Percentiles rank a stretch among this genome's conserved stretches.
phyloP scores from a whole-genome alignment of 2,888 invertebrate genomes.

The Colletes collaris region DNA sequence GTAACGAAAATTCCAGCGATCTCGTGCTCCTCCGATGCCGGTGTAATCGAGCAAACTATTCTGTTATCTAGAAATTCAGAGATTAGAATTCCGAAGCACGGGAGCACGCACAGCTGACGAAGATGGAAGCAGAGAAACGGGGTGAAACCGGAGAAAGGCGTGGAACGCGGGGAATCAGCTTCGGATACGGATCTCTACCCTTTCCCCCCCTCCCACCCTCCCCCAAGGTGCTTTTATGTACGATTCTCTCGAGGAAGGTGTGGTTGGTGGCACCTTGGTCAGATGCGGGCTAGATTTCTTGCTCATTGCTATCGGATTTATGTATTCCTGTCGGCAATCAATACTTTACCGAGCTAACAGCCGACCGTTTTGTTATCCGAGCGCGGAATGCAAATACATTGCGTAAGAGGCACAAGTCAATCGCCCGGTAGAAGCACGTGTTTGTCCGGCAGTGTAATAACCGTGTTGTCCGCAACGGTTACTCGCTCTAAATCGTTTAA shows the following conservation, averaged over 20 bases:
- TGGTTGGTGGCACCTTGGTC: conserved; percentile 61
- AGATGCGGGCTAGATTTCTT: conserved; percentile 41
- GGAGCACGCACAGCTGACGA: conserved; percentile 1
- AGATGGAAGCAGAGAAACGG: conserved; percentile 10
- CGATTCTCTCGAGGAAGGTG: conserved; percentile 61
- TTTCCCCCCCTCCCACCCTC: background rate
- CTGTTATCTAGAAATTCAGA: background rate
- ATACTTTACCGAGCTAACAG: conserved; percentile 72
- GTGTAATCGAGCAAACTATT: too few relatives aligned
- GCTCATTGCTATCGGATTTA: conserved; percentile 72
- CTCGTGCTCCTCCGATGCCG: too few relatives aligned
- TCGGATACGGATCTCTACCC: conserved; percentile 17
- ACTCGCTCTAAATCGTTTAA: conserved; percentile 25
- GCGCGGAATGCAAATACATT: conserved; percentile 71
- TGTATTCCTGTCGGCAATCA: conserved; percentile 74
- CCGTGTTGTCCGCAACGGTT: conserved; percentile 20
- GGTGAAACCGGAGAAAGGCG: conserved; percentile 14
- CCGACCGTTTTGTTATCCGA: conserved; percentile 74
- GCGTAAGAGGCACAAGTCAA: conserved; percentile 67
- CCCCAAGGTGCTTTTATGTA: background rate
- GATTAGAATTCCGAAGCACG: background rate
- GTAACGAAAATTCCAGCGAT: too few relatives aligned
- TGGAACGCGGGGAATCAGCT: conserved; percentile 2
- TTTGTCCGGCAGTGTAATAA: conserved; percentile 36
- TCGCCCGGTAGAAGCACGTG: conserved; percentile 54